Conservation (phyloP, 2,797 vertebrate species). For the Chaunax sp. region DNA sequence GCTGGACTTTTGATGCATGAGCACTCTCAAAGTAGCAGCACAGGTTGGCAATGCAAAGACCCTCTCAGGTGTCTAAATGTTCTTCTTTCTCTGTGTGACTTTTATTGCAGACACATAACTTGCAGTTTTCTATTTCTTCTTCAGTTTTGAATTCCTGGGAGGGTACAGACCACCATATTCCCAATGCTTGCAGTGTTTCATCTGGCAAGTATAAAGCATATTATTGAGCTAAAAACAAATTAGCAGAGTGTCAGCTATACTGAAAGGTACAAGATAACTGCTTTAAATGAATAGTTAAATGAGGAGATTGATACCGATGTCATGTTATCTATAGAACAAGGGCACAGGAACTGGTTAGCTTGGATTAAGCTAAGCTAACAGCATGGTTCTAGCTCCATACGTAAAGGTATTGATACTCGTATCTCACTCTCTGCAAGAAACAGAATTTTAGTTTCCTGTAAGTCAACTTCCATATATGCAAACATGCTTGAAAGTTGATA, state of each 20-base stretch:
- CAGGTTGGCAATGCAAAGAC: neutral
- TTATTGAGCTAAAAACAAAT: slow-evolving; percentile 4
- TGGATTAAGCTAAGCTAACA: neutral
- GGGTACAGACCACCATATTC: neutral
- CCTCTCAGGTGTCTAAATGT: neutral
- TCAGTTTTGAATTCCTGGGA: neutral
- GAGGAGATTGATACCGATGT: neutral
- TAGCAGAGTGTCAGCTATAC: neutral
- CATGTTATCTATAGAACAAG: neutral
- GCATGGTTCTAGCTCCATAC: too few relatives aligned
- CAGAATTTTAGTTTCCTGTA: neutral
- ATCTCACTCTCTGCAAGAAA: too few relatives aligned
- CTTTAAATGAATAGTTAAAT: neutral
- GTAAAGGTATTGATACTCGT: too few relatives aligned
- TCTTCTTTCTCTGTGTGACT: neutral
- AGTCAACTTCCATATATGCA: neutral
- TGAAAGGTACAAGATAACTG: neutral
- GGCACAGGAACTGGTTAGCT: neutral
- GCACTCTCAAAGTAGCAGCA: neutral
- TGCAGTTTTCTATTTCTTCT: neutral
- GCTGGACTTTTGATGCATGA: neutral
- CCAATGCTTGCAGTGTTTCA: neutral
- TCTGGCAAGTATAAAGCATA: neutral
- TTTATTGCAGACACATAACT: neutral
- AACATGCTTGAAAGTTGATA: neutral